Conservation (phyloP, 1,140 invertebrate genomes). For the Agrilus planipennis region DNA sequence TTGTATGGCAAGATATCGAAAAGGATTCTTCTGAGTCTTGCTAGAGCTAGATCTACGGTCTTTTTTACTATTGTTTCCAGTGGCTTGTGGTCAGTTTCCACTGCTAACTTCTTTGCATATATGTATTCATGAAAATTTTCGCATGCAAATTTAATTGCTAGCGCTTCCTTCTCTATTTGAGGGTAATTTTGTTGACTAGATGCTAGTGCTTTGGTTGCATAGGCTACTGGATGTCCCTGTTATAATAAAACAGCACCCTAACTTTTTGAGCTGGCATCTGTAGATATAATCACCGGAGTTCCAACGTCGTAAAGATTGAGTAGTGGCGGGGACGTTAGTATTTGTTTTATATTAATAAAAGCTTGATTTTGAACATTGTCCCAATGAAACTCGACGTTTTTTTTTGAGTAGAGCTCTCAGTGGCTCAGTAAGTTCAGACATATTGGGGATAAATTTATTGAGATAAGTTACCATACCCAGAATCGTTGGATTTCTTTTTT, state of each 20-base stretch:
- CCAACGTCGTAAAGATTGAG: conserved; percentile 21
- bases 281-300: conserved; percentile 17
- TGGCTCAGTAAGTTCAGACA: conserved; percentile 15
- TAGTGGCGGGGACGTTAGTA: conserved; percentile 18
- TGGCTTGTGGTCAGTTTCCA: conserved; percentile 34
- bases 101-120: conserved; percentile 22
- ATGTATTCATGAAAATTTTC: conserved; percentile 32
- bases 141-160: conserved; percentile 31
- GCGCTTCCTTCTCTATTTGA: conserved; percentile 36
- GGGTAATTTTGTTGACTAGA: conserved; percentile 25
- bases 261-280: conserved; percentile 27
- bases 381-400: conserved; percentile 18
- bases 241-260: conserved; percentile 22
- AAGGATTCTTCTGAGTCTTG: neutral
- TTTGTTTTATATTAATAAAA: conserved; percentile 21
- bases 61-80: conserved; percentile 14
- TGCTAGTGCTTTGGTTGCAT: conserved; percentile 26
- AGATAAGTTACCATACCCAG: conserved; percentile 24
- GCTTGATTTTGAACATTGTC: conserved; percentile 15
- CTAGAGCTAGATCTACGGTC: conserved; percentile 24
- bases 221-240: conserved; percentile 29
- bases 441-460: conserved; percentile 24
- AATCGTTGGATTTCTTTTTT: conserved; percentile 20
- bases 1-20: neutral
- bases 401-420: conserved; percentile 23